Base-by-base conservation (phyloP, 2,113 vertebrate genomes). In the Myocastor coypus region DNA sequence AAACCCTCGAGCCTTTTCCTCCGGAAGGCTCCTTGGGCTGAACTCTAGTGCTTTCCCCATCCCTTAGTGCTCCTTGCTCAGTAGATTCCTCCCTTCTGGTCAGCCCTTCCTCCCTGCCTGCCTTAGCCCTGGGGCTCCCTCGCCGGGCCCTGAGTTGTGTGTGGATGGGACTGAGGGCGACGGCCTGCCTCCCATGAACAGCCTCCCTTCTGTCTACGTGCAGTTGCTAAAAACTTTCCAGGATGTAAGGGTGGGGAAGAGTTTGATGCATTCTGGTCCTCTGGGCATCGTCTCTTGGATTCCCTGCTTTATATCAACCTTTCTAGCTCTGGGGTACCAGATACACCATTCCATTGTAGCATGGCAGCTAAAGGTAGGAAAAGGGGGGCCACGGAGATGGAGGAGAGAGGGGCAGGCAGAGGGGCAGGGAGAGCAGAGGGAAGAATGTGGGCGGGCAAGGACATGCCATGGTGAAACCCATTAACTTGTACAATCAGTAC, bases 101-200 rank as follows among this genome's bases (percentile, higher is more conserved):
- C 30, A 75, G 57, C 32, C 16, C 16, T n/a, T 64, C 32, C 14
- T 55, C 55, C 40, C 26, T n/a, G 7, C 13, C 34, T 46, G 5
- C 5, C 40, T 11, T 88, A 32, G 52, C 71, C 12, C 26, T 34
- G 34, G n/a, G 75, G 28, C 37, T 59, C 32, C 19, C 30, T 32
- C 28, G 19, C 57, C 17, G 26, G 4, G 16, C 3, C 17, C 4
- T 24, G 19, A 28, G 17, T n/a, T 0, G 1, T 12, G 30, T 2
- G 77, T 17, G 34, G 30, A 30, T 52, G 77, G 46, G 17, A 40
- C 12, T 1, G 55, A 50, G 68, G 34, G 13, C 32, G 19, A 2
- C 22, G 50, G 52, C 46, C 5, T 4, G 2, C 59, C 14, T 12
- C 34, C 13, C 14, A 4, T 17, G 40, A 16, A 55, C 34, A 42